Evolutionary conservation across 1,140 invertebrate genomes (phyloP).

Genomic region (Caenorhabditis briggsae): DNA sequence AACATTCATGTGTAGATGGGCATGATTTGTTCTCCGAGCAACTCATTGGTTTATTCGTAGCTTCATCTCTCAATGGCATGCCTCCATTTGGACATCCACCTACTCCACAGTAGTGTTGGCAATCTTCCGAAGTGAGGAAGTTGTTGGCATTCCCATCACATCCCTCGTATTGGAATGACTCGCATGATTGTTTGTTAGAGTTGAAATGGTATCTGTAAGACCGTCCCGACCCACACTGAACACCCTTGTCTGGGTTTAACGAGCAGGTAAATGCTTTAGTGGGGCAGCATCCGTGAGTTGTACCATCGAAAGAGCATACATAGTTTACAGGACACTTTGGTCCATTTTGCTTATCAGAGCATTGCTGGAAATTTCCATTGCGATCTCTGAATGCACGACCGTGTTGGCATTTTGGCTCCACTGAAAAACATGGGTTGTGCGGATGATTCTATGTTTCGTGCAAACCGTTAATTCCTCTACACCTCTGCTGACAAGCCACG

Average conservation of each 20-base stretch:
- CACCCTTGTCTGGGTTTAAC: constrained; percentile 62
- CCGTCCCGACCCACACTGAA: constrained; percentile 62
- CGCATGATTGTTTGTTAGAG: constrained; percentile 61
- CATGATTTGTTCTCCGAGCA: constrained; percentile 69
- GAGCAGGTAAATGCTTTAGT: constrained; percentile 66
- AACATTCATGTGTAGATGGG: constrained; percentile 73
- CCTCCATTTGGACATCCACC: constrained; percentile 74
- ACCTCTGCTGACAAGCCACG: constrained; percentile 74
- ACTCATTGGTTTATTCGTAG: constrained; percentile 71
- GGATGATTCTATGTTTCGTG: background rate
- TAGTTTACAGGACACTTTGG: constrained; percentile 66
- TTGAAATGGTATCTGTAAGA: constrained; percentile 68
- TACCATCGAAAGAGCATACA: constrained; percentile 63
- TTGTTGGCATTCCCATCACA: constrained; percentile 68
- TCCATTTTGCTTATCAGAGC: constrained; percentile 60
- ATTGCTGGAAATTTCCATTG: constrained; percentile 72
- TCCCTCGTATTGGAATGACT: constrained; percentile 67
- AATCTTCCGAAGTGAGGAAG: constrained; percentile 64
- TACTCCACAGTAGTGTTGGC: constrained; percentile 66
- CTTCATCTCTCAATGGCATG: constrained; percentile 72
- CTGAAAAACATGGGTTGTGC: constrained; percentile 61
- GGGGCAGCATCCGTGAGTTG: constrained; percentile 66
- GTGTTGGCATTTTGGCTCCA: constrained; percentile 76
- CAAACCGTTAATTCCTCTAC: constrained; percentile 74
- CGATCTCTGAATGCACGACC: constrained; percentile 72